These are phyloP conservation scores for Aphelenchoides besseyi DNA, from an alignment of 1,140 invertebrate genomes.

Conservation along the genomic window DNA sequence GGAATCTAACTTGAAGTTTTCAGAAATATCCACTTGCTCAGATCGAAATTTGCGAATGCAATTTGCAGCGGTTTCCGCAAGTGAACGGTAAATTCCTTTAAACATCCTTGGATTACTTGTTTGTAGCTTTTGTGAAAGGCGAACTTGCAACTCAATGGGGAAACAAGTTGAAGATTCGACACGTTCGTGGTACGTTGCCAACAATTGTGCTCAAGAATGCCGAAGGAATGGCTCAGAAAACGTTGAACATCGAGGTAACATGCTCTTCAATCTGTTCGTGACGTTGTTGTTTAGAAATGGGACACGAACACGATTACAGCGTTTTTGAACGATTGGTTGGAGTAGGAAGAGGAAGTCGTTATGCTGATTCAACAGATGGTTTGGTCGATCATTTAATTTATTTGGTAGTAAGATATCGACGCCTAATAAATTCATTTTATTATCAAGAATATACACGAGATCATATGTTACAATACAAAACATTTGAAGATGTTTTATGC, in stretches of 20 bases:
- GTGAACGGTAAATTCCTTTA: conserved; percentile 46
- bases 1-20: conserved; percentile 15
- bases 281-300: no score
- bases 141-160: conserved; percentile 60
- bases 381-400: neutral
- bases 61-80: conserved; percentile 58
- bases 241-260: conserved; percentile 58
- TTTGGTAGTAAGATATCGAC: no score
- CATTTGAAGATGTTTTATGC: neutral
- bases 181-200: conserved; percentile 56
- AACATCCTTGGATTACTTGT: conserved; percentile 5
- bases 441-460: neutral
- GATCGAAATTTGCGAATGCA: conserved; percentile 59
- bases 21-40: conserved; percentile 56
- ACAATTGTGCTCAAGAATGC: conserved; percentile 53
- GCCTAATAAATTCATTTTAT: no score
- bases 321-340: conserved; percentile 55
- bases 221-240: conserved; percentile 47
- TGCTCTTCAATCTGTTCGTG: no score
- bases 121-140: conserved; percentile 55
- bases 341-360: conserved; percentile 32
- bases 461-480: conserved; percentile 2
- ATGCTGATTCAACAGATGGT: neutral
- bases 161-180: conserved; percentile 48
- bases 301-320: conserved; percentile 58